These are phyloP conservation scores for Cinclus cinclus DNA, from an alignment of 2,113 vertebrate genomes.

Conservation along the genomic window DNA sequence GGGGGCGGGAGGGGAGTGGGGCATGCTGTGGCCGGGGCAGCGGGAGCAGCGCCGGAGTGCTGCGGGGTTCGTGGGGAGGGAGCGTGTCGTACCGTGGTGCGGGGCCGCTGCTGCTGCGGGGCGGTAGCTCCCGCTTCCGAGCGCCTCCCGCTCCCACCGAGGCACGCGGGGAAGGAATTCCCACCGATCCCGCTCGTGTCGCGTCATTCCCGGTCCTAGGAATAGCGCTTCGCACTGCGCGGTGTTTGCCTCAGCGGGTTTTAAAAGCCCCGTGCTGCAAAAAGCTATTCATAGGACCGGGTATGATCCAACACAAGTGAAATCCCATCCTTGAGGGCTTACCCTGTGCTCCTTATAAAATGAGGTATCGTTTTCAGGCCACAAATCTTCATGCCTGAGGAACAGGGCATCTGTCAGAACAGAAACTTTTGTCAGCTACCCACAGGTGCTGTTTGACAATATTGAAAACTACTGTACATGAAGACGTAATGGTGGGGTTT, in stretches of 20 bases:
- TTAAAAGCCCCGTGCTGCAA: neutral
- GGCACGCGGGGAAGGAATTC: too few relatives aligned
- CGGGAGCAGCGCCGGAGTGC: neutral
- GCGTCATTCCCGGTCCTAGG: neutral
- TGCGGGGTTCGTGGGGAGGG: rapidly evolving
- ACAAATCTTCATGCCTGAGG: rapidly evolving
- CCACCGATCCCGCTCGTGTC: neutral
- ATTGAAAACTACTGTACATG: neutral
- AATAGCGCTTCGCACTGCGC: neutral
- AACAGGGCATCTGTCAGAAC: neutral
- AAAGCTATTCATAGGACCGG: neutral
- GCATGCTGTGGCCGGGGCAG: neutral
- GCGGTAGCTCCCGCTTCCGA: neutral
- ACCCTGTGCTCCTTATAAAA: rapidly evolving
- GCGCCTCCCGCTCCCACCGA: neutral
- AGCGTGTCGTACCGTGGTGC: neutral
- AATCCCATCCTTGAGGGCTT: neutral
- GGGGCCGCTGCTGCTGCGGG: neutral
- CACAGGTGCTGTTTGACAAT: neutral
- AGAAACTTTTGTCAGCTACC: neutral
- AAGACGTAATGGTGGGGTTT: neutral
- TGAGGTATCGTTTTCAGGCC: neutral
- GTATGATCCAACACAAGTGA: rapidly evolving
- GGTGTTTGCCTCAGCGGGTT: neutral
- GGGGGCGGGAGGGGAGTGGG: neutral